phyloP scores from a whole-genome alignment of 2,797 vertebrate species.

The Labroides dimidiatus region DNA sequence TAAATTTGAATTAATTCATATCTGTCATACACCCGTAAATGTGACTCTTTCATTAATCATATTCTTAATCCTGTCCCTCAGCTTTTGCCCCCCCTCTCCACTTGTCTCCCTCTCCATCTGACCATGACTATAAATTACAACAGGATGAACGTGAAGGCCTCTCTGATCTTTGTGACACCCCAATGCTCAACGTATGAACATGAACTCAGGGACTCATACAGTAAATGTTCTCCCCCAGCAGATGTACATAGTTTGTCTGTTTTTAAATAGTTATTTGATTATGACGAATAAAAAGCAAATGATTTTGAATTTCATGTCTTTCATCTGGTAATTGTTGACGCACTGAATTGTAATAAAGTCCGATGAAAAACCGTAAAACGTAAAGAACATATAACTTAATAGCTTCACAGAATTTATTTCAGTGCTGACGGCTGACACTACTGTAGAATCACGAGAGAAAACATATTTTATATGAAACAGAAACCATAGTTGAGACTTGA shows the following conservation, averaged over 20 bases:
- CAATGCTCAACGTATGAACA: slow-evolving; percentile 90
- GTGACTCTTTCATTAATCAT: background rate
- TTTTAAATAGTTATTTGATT: slow-evolving; percentile 37
- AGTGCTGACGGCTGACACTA: too few species aligned
- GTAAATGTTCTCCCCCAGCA: slow-evolving; percentile 1
- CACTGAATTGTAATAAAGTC: background rate
- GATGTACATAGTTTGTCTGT: slow-evolving; percentile 19
- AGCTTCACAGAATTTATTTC: too few species aligned
- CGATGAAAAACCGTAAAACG: background rate
- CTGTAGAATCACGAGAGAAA: too few species aligned
- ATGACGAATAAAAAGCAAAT: slow-evolving; percentile 39
- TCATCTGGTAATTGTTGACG: too few species aligned
- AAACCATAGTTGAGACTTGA: too few species aligned
- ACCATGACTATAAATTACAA: slow-evolving; percentile 90
- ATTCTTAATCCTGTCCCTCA: slow-evolving; percentile 56
- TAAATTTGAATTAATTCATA: too few species aligned
- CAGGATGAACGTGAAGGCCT: slow-evolving; percentile 92
- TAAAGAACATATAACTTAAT: too few species aligned
- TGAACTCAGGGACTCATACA: slow-evolving; percentile 26
- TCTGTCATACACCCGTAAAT: background rate
- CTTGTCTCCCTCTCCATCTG: slow-evolving; percentile 87
- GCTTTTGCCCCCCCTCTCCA: slow-evolving; percentile 91
- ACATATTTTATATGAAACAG: too few species aligned
- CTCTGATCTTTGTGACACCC: slow-evolving; percentile 92
- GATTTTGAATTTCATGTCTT: slow-evolving; percentile 12